Evolutionary conservation across 1,140 invertebrate species (phyloP), one percentile per base, ranked within the genome.

Genomic region (Zaprionus taronus): DNA sequence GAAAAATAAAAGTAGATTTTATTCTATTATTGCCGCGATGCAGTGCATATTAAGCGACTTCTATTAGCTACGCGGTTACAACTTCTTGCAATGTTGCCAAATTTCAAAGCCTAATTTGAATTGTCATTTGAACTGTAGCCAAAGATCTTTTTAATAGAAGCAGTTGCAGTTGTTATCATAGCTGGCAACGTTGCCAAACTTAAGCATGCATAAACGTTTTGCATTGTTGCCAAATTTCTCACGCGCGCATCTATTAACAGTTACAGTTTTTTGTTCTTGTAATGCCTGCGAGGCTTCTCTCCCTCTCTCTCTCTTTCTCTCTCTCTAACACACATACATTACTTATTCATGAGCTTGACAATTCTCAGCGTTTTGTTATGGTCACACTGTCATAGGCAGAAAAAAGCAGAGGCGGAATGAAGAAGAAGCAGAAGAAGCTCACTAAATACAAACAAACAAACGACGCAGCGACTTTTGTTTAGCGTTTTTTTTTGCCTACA

Each of bases 381-480:
- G 60, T 56, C 62, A 60, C 63, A 73, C 74, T 66, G 74, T 77
- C 69, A 75, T 24, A 47, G 38, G 51, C 60, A 75, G 71, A 20
- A 47, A 47, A 47, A 47, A 47, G 7, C 41, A 17, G 41, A 17
- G 9, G 41, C n/a, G 15, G 15, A 41, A n/a, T 15, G 14, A n/a
- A 44, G 47, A 20, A 51, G 47, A 22, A 51, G 28, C 38, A 60
- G 56, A 68, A 58, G 41, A 36, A 67, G 53, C 53, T 36, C 7
- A 38, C 12, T 38, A 44, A 41, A 51, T 66, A 71, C 69, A 73
- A 75, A 53, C 53, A 57, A 38, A 38, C 31, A 34, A 34, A 34
- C 31, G 31, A 2, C 31, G 9, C 31, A 34, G 9, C 24, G 51
- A 75, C 70, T 89, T 75, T 89, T 87, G 78, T 89, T 70, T 58